Evolutionary conservation across 2,113 vertebrate species (phyloP), one percentile per base, ranked within the genome.

Genomic region (Podocnemis expansa): DNA sequence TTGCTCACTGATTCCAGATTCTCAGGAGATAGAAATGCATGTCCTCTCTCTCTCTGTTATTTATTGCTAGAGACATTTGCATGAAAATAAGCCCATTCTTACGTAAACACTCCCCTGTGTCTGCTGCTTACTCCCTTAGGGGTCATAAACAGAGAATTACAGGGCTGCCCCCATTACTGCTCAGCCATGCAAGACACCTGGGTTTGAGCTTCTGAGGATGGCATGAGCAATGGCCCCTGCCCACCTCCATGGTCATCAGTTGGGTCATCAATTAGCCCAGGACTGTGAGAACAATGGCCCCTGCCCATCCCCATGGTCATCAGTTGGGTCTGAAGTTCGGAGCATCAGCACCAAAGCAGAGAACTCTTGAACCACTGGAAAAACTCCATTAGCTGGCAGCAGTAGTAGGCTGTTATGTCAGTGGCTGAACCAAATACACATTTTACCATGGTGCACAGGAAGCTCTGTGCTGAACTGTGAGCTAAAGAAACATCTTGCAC

Each of bases 371-470:
- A 8, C 19, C 19, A 21, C 19, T 38, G 63, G 63, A 70, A 80
- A 8, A 25, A 24, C 58, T 75, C 17, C 8, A 3, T 2, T 0
- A 2, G 14, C n/a, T 19, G 47, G 8, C n/a, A 70, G n/a, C n/a
- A 5, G n/a, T 38, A 70, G 38, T 38, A 70, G 63, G 16, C 60
- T n/a, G 16, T 31, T 34, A 34, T 34, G 14, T n/a, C 38, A 22
- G 63, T 22, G 63, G 63, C n/a, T 38, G 63, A 22, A 22, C 34
- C 34, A 70, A 38, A 70, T 19, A 38, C n/a, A 38, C n/a, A 21
- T 19, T 70, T 67, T 70, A 49, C n/a, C 27, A 45, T 19, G 31
- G 2, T 0, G 6, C 1, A 0, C 8, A 0, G 10, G 0, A 14
- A 0, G 0, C 52, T 17, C 10, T 67, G 4, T 58, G 9, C 8